Base-by-base conservation (phyloP, 2,888 invertebrate species). In the Chelonus formosanus region DNA sequence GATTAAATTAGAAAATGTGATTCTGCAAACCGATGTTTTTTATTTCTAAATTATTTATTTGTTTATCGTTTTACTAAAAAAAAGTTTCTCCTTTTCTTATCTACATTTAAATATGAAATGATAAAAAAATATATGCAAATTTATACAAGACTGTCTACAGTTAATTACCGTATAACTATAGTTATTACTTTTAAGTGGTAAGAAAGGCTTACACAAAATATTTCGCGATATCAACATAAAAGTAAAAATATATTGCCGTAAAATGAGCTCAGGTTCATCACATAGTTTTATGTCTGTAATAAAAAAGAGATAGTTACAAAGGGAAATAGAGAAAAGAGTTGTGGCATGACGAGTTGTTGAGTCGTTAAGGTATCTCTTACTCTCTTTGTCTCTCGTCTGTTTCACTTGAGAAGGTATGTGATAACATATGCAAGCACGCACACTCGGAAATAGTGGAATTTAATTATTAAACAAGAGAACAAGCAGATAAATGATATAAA, bases 291-390 rank as follows among this genome's bases (percentile, higher is more conserved):
- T 36, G 47, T 53, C 44, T 59, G 47, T 45, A 58, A 58, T 58
- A 58, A 58, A 58, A 47, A 34, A n/a, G 44, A 43, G n/a, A 57
- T 35, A 54, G 4, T 8, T 3, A 56, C 20, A 44, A 32, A 32
- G n/a, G 10, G 32, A 47, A 47, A 58, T 45, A 20, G 34, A 53
- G 32, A 54, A 45, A 54, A 63, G 48, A 63, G 48, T 59, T 59
- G 63, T 63, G 64, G 58, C 64, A 53, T 54, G 59, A 57, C 63
- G 64, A 53, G 59, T 65, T 65, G 58, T 65, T 53, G 54, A 58
- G 64, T 65, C 64, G 54, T 58, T 65, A 53, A 54, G 64, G 59
- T 59, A 31, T 10, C 55, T 56, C 47, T 47, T 52, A n/a, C 47
- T 57, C 35, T 58, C 47, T 35, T 31, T 31, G 3, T 20, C 7